Evolutionary conservation across 2,113 vertebrate genomes (phyloP), one percentile per base, ranked within the genome.

Genomic region (Proteles cristata): DNA sequence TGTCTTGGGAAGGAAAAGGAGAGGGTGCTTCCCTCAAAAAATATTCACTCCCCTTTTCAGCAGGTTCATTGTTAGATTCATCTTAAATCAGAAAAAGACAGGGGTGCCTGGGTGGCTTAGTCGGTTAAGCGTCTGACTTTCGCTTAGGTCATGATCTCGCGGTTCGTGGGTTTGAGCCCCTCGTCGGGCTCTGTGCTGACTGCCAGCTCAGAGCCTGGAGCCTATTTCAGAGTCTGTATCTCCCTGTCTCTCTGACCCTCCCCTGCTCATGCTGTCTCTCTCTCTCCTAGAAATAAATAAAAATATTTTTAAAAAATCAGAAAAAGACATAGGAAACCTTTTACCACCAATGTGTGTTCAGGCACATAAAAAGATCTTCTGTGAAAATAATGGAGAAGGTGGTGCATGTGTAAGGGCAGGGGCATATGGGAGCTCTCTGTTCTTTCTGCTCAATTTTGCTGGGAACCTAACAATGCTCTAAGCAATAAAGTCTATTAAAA

Each of bases 401-500:
- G 69, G n/a, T 90, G 25, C 21, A 11, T 80, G 65, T 81, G 68
- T 9, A 11, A 39, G 63, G 16, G 28, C 11, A 92, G 61, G 53
- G 81, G 2, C 68, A 26, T 74, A 6, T 69, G 84, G 80, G 69
- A 83, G 87, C 35, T 88, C 90, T 77, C 15, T 92, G 35, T 69
- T 50, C 68, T 92, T 88, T 73, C 35, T 14, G 31, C 80, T 90
- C 35, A 53, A 0, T 82, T 96, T 83, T 87, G 17, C 68, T 92
- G 21, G 74, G 65, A 87, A 86, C 39, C 79, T 69, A 73, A 92
- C 92, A 33, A 21, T 35, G 80, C 53, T 96, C n/a, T 88, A 68
- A 88, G 94, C 68, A 84, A 50, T 88, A 53, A 91, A 86, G 43
- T 89, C 58, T 86, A 73, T 92, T 96, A 55, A 93, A 94, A 92